Evolutionary conservation across 2,888 invertebrate species (phyloP).

Genomic region (Yponomeuta cagnagella): DNA sequence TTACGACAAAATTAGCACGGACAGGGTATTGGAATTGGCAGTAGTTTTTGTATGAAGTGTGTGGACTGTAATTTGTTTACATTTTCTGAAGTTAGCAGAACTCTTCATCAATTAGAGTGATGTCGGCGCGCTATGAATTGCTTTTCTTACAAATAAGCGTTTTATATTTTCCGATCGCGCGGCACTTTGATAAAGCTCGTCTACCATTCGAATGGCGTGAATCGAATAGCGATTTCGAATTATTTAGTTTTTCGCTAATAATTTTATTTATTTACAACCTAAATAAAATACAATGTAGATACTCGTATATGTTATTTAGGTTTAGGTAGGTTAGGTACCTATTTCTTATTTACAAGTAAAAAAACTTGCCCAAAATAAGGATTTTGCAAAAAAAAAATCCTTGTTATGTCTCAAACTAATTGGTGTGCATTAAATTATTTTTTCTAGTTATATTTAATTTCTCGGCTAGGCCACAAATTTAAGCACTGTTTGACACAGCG

Average conservation of each 20-base stretch:
- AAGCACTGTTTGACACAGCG: no score
- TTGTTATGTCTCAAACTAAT: no score
- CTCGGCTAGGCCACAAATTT: no score
- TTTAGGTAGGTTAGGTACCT: no score
- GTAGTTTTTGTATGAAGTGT: not conserved
- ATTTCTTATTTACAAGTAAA: no score
- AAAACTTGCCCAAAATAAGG: no score
- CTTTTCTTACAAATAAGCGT: slow-evolving; percentile 34
- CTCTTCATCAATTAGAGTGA: slow-evolving; percentile 39
- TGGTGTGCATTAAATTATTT: no score
- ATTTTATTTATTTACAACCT: not conserved
- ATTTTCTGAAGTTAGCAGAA: slow-evolving; percentile 5
- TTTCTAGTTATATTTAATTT: no score
- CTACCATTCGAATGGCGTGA: slow-evolving; percentile 33
- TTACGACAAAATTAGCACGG: not conserved
- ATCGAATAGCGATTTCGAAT: slow-evolving; percentile 44
- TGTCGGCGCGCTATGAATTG: slow-evolving; percentile 38
- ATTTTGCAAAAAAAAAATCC: no score
- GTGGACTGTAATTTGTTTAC: not conserved
- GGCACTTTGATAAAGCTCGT: slow-evolving; percentile 38
- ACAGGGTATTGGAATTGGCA: no score
- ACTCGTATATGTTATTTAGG: no score
- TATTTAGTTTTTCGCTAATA: slow-evolving; percentile 16
- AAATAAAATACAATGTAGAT: no score
- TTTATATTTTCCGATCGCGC: slow-evolving; percentile 29